These are phyloP conservation scores for Urocyon cinereoargenteus DNA, from an alignment of 2,797 vertebrate genomes.

Conservation along the genomic window DNA sequence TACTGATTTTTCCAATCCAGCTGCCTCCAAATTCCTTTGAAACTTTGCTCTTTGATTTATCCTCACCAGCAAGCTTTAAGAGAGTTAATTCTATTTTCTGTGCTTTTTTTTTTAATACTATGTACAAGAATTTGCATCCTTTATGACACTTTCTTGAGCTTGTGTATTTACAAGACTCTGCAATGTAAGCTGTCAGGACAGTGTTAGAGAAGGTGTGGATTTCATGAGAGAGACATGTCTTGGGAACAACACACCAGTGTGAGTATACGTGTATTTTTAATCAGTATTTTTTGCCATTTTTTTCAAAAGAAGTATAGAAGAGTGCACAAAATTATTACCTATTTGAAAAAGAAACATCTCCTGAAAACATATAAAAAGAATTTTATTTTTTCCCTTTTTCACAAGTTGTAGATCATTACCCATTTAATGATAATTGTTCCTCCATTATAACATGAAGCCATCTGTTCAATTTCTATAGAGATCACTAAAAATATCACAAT, in stretches of 20 bases:
- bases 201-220: background rate
- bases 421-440: slow-evolving; percentile 76
- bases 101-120: background rate
- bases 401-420: slow-evolving; percentile 69
- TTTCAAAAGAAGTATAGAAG: background rate
- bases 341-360: slow-evolving; percentile 27
- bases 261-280: background rate
- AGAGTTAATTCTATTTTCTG: background rate
- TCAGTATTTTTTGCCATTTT: background rate
- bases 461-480: slow-evolving; percentile 69
- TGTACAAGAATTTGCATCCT: no score
- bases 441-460: slow-evolving; percentile 65
- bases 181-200: accelerated
- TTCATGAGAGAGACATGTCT: accelerated
- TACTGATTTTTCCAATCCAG: background rate
- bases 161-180: background rate
- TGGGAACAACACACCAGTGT: background rate
- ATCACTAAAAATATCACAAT: slow-evolving; percentile 69
- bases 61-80: background rate
- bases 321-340: background rate
- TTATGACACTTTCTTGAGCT: no score
- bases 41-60: background rate
- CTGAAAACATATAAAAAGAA: background rate
- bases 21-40: background rate
- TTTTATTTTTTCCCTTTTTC: slow-evolving; percentile 33